Evolutionary conservation across 35 echinoderm and acorn worm genomes (phyloP), one percentile per base, ranked within the genome.

Genomic region (Diadema setosum): DNA sequence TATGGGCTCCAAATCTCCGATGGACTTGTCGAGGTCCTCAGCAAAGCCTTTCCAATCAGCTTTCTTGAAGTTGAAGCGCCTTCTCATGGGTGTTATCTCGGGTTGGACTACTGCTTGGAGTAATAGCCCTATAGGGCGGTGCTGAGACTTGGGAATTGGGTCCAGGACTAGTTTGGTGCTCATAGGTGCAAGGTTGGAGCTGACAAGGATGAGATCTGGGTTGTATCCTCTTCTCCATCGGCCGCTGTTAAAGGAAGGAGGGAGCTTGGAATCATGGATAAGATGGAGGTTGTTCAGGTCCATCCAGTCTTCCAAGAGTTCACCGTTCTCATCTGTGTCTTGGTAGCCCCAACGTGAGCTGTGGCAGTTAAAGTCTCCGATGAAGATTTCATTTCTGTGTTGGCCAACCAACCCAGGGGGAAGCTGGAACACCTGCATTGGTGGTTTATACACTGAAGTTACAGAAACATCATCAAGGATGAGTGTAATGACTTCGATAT

Each of bases 251-350:
- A 89, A 89, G 26, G 87, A 89, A 33, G 65, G 49, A 82, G 75
- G 87, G 39, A 89, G 87, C 41, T 89, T 89, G 30, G 74, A 4
- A 45, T 89, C 52, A 89, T 89, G 87, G 29, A 82, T 89, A 5
- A 89, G 39, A 42, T 75, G 25, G 46, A 89, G 75, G 56, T 82
- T 17, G 39, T 82, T 45, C 8, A 41, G 46, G 25, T 84, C 82
- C 16, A 52, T 52, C 50, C 82, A 84, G 11, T 55, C 48, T 39
- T 84, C 82, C 35, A 58, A 15, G 1, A 80, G 60, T 18, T 65
- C 26, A 65, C 60, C 60, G 23, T 65, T 27, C 29, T 65, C 60
- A 65, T 50, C 18, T 7, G 7, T 50, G 7, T 7, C 57, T 16
- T 17, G 16, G 83, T 70, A 81, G 8, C 41, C 55, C 49, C 33